Evolutionary conservation across 1,140 invertebrate species (phyloP).

Genomic region (Laupala kohalensis): DNA sequence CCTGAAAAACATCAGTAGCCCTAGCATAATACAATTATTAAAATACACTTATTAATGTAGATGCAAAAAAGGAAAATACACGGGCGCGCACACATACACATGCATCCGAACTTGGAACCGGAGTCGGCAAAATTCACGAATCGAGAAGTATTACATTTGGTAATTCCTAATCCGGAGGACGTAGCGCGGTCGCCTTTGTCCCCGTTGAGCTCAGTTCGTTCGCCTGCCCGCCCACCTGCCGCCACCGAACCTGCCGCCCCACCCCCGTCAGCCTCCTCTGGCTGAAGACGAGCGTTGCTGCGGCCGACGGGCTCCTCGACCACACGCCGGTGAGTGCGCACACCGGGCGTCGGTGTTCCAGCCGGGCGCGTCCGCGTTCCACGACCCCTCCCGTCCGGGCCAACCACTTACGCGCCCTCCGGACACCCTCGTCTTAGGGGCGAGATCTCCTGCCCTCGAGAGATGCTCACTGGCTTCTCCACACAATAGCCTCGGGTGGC

Average conservation of each 20-base stretch:
- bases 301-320: no score
- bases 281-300: not conserved
- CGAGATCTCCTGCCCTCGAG: no score
- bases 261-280: not conserved
- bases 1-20: not conserved
- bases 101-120: not conserved
- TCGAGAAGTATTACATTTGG: not conserved
- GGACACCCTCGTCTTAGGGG: no score
- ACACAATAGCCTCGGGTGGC: no score
- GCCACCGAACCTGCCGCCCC: not conserved
- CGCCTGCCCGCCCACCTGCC: no score
- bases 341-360: no score
- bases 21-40: not conserved
- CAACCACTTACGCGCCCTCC: no score
- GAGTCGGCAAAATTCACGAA: not conserved
- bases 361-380: no score
- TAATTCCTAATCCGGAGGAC: not conserved
- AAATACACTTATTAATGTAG: not conserved
- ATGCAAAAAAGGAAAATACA: not conserved
- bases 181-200: not conserved
- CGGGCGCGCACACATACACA: not conserved
- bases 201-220: not conserved
- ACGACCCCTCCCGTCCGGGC: no score
- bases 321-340: not conserved
- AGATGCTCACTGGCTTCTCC: no score